Evolutionary conservation across 2,113 vertebrate genomes (phyloP).

Genomic region (Arizona elegans): DNA sequence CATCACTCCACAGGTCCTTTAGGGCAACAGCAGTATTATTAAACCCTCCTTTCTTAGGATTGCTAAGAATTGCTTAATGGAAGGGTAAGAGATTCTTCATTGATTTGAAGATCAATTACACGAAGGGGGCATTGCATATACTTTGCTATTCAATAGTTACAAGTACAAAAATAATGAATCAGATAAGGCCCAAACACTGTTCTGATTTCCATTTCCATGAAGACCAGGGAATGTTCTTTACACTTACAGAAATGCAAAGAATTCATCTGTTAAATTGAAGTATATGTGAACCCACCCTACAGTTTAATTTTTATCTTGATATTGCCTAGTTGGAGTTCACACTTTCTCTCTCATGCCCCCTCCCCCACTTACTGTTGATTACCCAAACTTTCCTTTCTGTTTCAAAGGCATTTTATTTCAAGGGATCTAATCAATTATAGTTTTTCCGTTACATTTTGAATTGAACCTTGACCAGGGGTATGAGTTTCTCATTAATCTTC

Average conservation of each 20-base stretch:
- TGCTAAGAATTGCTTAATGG: constrained; percentile 4
- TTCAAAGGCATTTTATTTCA: neutral
- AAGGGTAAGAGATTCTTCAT: neutral
- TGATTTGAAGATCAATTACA: neutral
- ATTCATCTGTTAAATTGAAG: neutral
- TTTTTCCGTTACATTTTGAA: neutral
- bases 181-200: neutral
- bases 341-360: neutral
- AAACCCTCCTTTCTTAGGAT: neutral
- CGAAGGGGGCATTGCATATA: no score
- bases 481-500: neutral
- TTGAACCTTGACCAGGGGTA: neutral
- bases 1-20: neutral
- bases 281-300: neutral
- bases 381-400: neutral
- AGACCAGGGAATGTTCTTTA: neutral
- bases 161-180: neutral
- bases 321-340: neutral
- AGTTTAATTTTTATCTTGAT: neutral
- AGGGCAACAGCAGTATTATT: neutral
- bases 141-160: neutral
- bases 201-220: neutral
- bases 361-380: neutral
- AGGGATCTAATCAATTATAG: neutral
- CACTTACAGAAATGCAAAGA: neutral